A percentile compares a stretch with the other conserved stretches of the same genome.
Evolutionary conservation across 2,888 invertebrate genomes (phyloP).

Genomic region (Drosophila paracracens): DNA sequence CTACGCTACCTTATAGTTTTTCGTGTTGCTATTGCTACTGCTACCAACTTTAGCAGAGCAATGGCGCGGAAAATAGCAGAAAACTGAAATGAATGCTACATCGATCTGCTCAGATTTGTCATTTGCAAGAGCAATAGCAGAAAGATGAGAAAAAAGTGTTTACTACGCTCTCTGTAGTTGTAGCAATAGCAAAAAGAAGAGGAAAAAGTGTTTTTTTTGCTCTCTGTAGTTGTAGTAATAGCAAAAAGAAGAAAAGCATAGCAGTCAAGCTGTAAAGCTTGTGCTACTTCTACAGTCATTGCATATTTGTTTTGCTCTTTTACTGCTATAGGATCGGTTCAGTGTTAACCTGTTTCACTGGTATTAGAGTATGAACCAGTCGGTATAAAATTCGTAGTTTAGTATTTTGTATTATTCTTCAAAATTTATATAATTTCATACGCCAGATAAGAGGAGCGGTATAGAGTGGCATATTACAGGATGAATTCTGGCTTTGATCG

Average conservation of each 20-base stretch:
- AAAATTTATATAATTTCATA: conserved; percentile 2
- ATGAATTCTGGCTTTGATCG: not conserved
- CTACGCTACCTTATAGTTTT: too few species aligned
- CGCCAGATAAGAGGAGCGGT: not conserved
- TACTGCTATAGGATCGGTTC: not conserved
- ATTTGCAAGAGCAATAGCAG: not conserved
- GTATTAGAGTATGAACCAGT: not conserved
- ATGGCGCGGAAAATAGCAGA: not conserved
- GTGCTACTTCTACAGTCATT: not conserved
- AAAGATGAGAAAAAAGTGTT: not conserved
- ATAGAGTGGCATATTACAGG: not conserved
- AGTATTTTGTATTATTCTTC: not conserved
- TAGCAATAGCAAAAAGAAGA: not conserved
- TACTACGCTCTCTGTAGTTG: not conserved
- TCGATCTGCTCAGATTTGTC: not conserved
- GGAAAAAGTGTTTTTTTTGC: not conserved
- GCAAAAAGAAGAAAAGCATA: too few species aligned
- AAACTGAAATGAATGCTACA: not conserved
- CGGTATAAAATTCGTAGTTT: not conserved
- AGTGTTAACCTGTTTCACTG: not conserved
- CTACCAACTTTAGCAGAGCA: not conserved
- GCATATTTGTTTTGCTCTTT: not conserved
- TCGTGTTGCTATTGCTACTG: not conserved
- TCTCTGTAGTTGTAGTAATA: not conserved
- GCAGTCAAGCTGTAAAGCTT: too few species aligned